These are phyloP conservation scores for Globodera rostochiensis DNA, from an alignment of 1,140 invertebrate genomes.

Conservation along the genomic window DNA sequence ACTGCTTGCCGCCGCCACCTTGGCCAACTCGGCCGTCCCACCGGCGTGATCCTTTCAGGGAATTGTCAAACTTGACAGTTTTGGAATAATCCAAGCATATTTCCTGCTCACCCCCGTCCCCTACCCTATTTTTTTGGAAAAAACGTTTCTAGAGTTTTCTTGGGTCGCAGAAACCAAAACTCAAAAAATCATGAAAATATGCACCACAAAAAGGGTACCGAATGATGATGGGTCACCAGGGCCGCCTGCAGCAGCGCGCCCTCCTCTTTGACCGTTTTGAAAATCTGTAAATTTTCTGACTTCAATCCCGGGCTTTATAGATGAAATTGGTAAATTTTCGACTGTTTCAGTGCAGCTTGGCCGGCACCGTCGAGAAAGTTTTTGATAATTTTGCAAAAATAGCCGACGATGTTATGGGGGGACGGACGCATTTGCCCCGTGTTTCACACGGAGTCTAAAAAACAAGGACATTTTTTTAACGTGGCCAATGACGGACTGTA, in stretches of 20 bases:
- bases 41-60: constrained; percentile 32
- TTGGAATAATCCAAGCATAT: too few species aligned
- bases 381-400: neutral
- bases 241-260: neutral
- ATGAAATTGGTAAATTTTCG: constrained; percentile 1
- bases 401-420: too few species aligned
- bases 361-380: neutral
- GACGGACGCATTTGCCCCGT: too few species aligned
- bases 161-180: neutral
- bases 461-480: neutral
- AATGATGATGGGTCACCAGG: constrained; percentile 36
- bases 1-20: neutral
- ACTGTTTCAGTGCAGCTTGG: neutral
- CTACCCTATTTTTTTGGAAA: neutral
- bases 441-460: neutral
- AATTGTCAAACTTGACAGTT: neutral
- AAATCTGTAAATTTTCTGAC: constrained; percentile 20
- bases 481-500: too few species aligned
- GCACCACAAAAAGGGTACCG: neutral
- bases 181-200: neutral
- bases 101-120: too few species aligned
- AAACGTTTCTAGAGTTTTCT: neutral
- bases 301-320: constrained; percentile 1
- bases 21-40: constrained; percentile 12
- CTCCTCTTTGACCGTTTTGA: neutral